These are phyloP conservation scores for Phallusia fumigata DNA, from an alignment of 23 tunicate genomes.

Conservation along the genomic window DNA sequence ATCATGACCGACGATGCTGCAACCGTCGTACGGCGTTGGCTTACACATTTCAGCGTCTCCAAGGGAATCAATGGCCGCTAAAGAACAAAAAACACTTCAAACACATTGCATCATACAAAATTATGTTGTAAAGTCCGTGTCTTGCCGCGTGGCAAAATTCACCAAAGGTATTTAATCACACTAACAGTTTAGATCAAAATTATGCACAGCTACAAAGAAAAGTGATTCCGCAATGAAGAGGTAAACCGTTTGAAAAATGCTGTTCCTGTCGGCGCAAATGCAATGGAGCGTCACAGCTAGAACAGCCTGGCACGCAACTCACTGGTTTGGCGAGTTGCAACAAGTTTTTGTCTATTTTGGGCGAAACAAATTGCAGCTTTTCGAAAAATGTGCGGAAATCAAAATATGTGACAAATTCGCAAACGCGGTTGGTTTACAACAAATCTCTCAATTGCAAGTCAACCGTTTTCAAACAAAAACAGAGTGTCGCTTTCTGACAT, in stretches of 20 bases:
- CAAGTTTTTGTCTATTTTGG: slow-evolving; percentile 5
- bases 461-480: not conserved
- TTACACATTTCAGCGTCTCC: slow-evolving; percentile 23
- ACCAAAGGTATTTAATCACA: too few species aligned
- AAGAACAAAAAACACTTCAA: not conserved
- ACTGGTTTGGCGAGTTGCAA: slow-evolving; percentile 6
- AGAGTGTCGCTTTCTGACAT: not conserved
- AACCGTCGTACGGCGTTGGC: slow-evolving; percentile 23
- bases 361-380: slow-evolving; percentile 8
- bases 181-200: too few species aligned
- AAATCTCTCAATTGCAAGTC: not conserved
- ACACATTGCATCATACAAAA: too few species aligned
- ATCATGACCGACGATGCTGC: slow-evolving; percentile 29
- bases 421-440: not conserved
- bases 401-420: not conserved
- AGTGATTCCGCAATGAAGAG: not conserved
- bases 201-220: too few species aligned
- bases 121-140: too few species aligned
- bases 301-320: not conserved
- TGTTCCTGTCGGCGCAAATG: not conserved
- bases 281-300: not conserved
- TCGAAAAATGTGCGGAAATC: not conserved
- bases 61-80: not conserved
- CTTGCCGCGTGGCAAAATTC: too few species aligned
- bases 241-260: not conserved